Evolutionary conservation across 2,797 vertebrate species (phyloP).

Genomic region (Hippoglossus hippoglossus): DNA sequence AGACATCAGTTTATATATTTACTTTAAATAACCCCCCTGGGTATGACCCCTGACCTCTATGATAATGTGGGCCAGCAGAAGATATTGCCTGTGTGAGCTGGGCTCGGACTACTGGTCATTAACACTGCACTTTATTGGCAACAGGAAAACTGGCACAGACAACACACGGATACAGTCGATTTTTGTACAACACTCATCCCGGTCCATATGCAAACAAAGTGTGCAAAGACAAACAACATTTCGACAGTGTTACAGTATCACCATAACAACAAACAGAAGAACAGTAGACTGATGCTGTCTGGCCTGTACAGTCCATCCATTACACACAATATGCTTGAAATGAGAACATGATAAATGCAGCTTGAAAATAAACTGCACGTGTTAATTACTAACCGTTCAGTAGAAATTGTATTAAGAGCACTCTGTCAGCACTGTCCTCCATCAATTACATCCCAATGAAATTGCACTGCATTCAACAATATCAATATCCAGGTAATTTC

Average conservation of each 20-base stretch:
- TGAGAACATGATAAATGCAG: constrained; percentile 38
- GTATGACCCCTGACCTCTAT: constrained; percentile 84
- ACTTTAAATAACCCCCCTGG: constrained; percentile 88
- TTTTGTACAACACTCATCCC: constrained; percentile 26
- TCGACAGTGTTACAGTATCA: neutral
- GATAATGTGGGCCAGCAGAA: constrained; percentile 81
- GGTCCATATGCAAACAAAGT: constrained; percentile 35
- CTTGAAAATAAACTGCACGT: constrained; percentile 45
- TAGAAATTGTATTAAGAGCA: constrained; percentile 66
- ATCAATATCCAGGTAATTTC: constrained; percentile 84
- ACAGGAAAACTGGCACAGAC: constrained; percentile 59
- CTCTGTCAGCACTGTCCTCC: constrained; percentile 68
- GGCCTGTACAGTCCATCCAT: neutral
- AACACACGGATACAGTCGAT: constrained; percentile 36
- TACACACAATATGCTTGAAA: constrained; percentile 38
- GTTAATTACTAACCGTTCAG: constrained; percentile 71
- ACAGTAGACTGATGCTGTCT: neutral
- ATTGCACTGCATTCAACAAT: constrained; percentile 77
- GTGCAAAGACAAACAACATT: constrained; percentile 6
- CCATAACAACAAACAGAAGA: neutral
- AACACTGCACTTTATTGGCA: constrained; percentile 82
- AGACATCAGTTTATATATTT: constrained; percentile 88
- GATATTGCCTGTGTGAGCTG: constrained; percentile 79
- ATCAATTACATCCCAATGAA: constrained; percentile 77
- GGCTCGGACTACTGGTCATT: constrained; percentile 78